A percentile compares a stretch with the other conserved stretches of the same genome.
These are phyloP conservation scores for Melanophora roralis DNA, from an alignment of 2,888 invertebrate species.

Conservation along the genomic window DNA sequence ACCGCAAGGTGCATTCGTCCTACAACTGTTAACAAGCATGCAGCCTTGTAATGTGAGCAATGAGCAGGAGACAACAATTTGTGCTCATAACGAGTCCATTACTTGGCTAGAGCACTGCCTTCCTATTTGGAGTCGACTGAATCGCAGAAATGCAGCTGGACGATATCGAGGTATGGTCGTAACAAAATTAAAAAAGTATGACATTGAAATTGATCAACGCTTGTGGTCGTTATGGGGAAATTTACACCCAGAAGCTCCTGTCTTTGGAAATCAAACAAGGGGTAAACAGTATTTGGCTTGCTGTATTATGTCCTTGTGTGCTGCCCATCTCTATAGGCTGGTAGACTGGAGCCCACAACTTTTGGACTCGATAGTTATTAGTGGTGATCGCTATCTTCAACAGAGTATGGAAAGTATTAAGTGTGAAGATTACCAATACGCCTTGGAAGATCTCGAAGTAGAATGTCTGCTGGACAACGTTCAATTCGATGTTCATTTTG, in stretches of 20 bases:
- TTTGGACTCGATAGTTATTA: constrained; percentile 81
- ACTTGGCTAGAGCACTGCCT: constrained; percentile 73
- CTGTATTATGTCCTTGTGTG: constrained; percentile 80
- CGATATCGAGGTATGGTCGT: constrained; percentile 69
- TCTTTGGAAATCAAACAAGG: constrained; percentile 79
- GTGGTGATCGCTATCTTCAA: constrained; percentile 80
- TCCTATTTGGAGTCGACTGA: constrained; percentile 75
- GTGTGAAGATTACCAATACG: constrained; percentile 80
- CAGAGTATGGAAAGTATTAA: constrained; percentile 78
- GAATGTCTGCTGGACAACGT: constrained; percentile 80
- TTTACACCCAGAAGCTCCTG: constrained; percentile 80
- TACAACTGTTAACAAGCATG: constrained; percentile 71
- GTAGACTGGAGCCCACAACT: constrained; percentile 82
- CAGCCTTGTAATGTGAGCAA: constrained; percentile 64
- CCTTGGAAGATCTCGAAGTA: constrained; percentile 79
- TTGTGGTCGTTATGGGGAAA: constrained; percentile 84
- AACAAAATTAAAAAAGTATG: constrained; percentile 80
- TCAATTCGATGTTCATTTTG: constrained; percentile 79
- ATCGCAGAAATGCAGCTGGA: constrained; percentile 70
- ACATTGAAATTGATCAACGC: constrained; percentile 83
- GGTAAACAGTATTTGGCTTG: constrained; percentile 83
- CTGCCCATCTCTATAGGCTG: constrained; percentile 80
- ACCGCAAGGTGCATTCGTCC: constrained; percentile 68
- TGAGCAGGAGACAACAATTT: constrained; percentile 67
- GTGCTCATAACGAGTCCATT: constrained; percentile 72